Conservation (phyloP, 2,113 vertebrate species). For the Notechis scutatus region DNA sequence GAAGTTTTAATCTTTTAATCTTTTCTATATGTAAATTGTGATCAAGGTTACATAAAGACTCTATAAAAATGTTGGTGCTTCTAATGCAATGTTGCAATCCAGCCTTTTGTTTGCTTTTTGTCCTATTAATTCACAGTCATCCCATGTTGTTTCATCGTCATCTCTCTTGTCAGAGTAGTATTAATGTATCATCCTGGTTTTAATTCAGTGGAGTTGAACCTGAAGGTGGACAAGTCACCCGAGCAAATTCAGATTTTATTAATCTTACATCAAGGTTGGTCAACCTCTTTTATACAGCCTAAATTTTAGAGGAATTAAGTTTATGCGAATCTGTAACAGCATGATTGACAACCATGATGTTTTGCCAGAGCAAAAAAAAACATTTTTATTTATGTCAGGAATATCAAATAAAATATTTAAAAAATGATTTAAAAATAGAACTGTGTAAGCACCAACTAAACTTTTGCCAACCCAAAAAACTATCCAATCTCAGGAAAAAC, state of each 20-base stretch:
- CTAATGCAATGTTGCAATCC: neutral
- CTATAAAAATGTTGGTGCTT: constrained; percentile 1
- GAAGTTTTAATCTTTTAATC: neutral
- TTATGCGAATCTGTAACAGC: neutral
- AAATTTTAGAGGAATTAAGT: neutral
- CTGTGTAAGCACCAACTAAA: neutral
- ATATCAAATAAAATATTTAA: neutral
- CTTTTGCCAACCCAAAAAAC: neutral
- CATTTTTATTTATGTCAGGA: neutral
- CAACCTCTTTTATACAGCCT: neutral
- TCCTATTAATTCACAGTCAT: neutral
- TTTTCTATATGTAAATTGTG: neutral
- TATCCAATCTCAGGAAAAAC: neutral
- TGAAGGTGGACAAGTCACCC: neutral
- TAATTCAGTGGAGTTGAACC: neutral
- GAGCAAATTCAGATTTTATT: neutral
- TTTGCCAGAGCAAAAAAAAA: neutral
- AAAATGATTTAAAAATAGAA: neutral
- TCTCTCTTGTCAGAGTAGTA: neutral
- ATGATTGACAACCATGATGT: neutral
- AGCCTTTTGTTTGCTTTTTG: neutral
- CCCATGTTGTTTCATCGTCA: neutral
- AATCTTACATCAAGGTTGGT: neutral
- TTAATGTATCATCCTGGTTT: neutral
- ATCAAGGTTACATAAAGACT: neutral